Evolutionary conservation across 2,888 invertebrate species (phyloP).

Genomic region (Pyrrhia umbra): DNA sequence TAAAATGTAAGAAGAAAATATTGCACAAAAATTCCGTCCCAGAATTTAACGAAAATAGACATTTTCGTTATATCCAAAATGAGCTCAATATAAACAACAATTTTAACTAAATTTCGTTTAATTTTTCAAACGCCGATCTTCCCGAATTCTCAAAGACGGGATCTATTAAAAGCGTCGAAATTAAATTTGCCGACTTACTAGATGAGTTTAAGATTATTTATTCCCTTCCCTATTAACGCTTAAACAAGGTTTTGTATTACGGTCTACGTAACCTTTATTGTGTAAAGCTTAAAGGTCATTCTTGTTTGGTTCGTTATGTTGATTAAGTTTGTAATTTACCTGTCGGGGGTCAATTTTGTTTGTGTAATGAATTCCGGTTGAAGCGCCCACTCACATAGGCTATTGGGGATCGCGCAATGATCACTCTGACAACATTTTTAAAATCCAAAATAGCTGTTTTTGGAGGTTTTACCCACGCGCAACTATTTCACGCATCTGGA

Average conservation of each 20-base stretch:
- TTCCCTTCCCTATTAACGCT: conserved; percentile 70
- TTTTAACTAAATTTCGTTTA: conserved; percentile 35
- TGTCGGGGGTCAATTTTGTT: conserved; percentile 70
- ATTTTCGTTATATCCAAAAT: conserved; percentile 33
- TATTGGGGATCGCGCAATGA: conserved; percentile 39
- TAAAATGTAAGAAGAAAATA: conserved; percentile 25
- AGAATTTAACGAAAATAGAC: conserved; percentile 16
- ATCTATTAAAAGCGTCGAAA: conserved; percentile 68
- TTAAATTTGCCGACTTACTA: conserved; percentile 70
- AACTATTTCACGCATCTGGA: no score
- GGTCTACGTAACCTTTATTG: conserved; percentile 39
- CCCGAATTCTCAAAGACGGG: conserved; percentile 61
- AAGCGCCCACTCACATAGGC: conserved; percentile 61
- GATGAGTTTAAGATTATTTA: conserved; percentile 76
- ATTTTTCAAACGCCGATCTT: conserved; percentile 59
- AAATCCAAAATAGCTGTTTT: conserved; percentile 17
- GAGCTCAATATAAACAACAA: conserved; percentile 41
- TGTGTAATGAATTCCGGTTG: conserved; percentile 70
- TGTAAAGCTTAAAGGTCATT: conserved; percentile 44
- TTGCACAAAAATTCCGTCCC: conserved; percentile 10
- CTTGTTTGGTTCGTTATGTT: conserved; percentile 51
- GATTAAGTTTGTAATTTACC: conserved; percentile 55
- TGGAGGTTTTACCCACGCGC: no score
- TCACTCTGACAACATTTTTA: conserved; percentile 31
- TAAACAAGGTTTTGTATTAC: conserved; percentile 44